Percentiles rank a stretch among this genome's conserved stretches.
Evolutionary conservation across 2,888 invertebrate genomes (phyloP).

Genomic region (Vesta saturnalis): DNA sequence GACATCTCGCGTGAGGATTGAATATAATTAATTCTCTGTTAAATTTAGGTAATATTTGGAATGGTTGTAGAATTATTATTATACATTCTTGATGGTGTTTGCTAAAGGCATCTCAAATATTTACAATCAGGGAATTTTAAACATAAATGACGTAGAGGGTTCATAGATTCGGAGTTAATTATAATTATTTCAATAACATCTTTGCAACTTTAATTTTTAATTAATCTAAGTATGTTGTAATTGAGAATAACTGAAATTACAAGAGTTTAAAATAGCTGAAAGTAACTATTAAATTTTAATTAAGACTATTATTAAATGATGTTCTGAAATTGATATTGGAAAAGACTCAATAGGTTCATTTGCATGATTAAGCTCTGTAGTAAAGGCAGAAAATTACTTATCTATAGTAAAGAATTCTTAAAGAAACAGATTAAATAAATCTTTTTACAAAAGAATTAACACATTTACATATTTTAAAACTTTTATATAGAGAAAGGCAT

Average conservation of each 20-base stretch:
- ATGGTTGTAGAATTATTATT: slow-evolving; percentile 5
- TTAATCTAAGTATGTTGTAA: no score
- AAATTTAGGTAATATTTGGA: slow-evolving; percentile 3
- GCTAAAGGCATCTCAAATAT: background rate
- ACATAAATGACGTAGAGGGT: background rate
- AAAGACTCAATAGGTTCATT: background rate
- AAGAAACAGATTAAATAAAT: slow-evolving; percentile 1
- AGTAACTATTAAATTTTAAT: slow-evolving; percentile 1
- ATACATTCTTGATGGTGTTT: slow-evolving; percentile 4
- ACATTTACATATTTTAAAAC: slow-evolving; percentile 11
- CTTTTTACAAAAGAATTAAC: slow-evolving; percentile 7
- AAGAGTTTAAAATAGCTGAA: no score
- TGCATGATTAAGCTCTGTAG: slow-evolving; percentile 2
- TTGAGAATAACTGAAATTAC: no score
- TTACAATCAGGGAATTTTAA: background rate
- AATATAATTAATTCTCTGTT: slow-evolving; percentile 10
- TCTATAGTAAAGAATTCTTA: background rate
- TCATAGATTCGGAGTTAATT: no score
- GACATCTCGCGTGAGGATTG: background rate
- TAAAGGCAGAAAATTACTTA: slow-evolving; percentile 6
- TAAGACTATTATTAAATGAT: slow-evolving; percentile 3
- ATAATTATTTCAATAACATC: no score
- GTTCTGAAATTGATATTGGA: background rate
- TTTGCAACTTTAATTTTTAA: no score
- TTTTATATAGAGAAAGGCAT: background rate